These are phyloP conservation scores for Syngnathus floridae DNA, from an alignment of 2,113 vertebrate species.

Conservation along the genomic window DNA sequence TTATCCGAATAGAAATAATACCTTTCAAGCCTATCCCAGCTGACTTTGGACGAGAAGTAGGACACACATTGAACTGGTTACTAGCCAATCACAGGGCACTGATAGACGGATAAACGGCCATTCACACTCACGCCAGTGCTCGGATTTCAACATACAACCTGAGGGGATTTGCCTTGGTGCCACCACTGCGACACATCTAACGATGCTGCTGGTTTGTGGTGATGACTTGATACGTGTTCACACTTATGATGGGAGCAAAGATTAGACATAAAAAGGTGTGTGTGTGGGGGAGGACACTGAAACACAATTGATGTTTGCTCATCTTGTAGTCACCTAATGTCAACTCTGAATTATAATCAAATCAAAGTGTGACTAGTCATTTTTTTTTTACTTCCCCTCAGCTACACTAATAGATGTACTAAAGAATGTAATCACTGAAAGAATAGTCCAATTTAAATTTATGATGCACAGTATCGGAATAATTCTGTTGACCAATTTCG, in stretches of 20 bases:
- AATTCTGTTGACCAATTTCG: slow-evolving; percentile 24
- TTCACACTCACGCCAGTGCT: too few species aligned
- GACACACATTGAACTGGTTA: too few species aligned
- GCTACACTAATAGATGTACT: neutral
- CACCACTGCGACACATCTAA: too few species aligned
- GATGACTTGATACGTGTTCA: too few species aligned
- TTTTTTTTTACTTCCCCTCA: neutral
- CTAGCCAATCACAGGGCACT: too few species aligned
- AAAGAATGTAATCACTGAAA: neutral
- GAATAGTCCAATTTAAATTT: neutral
- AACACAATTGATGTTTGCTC: neutral
- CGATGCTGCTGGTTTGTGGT: too few species aligned
- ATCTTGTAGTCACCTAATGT: slow-evolving; percentile 4
- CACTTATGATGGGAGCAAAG: neutral
- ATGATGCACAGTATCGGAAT: neutral
- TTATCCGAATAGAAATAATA: neutral
- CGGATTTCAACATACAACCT: too few species aligned
- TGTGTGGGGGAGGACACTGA: too few species aligned
- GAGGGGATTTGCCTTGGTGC: too few species aligned
- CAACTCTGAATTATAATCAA: slow-evolving; percentile 6
- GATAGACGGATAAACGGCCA: too few species aligned
- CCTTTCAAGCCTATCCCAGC: neutral
- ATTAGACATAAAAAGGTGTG: neutral
- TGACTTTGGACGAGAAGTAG: too few species aligned
- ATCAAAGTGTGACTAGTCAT: neutral